Evolutionary conservation across 37 sponge, comb jelly and placozoan species (phyloP).

Genomic region (Axinella damicornis): DNA sequence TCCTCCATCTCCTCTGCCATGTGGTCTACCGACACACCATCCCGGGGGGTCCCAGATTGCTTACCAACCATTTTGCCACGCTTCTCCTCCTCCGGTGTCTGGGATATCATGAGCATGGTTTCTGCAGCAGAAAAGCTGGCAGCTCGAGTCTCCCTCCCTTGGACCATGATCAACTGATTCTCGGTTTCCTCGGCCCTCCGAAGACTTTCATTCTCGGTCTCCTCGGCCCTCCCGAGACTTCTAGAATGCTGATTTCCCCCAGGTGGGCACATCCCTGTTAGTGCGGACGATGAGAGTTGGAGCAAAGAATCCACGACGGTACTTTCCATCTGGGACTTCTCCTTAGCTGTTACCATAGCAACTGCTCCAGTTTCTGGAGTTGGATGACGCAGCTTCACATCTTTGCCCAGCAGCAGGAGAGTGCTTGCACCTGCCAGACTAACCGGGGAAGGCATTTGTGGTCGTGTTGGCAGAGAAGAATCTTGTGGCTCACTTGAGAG

Average conservation of each 20-base stretch:
- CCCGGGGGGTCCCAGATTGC: no score
- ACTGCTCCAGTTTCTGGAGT: not conserved
- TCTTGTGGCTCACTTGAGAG: not conserved
- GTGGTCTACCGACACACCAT: no score
- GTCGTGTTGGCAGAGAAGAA: not conserved
- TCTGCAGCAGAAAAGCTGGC: constrained; percentile 69
- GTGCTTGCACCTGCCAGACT: constrained; percentile 45
- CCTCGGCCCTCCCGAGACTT: not conserved
- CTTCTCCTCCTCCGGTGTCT: no score
- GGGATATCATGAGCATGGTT: constrained; percentile 58
- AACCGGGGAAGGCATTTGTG: constrained; percentile 24
- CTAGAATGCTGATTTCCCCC: not conserved
- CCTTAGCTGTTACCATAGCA: not conserved
- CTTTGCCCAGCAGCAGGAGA: constrained; percentile 42
- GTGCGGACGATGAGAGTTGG: constrained; percentile 25
- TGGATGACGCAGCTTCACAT: not conserved
- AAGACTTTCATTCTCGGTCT: not conserved
- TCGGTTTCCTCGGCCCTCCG: not conserved
- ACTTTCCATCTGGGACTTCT: not conserved
- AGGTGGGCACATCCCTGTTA: not conserved
- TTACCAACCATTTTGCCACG: no score
- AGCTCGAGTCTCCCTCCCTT: constrained; percentile 11
- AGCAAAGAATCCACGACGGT: constrained; percentile 21
- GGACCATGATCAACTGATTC: not conserved
- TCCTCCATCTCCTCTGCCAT: no score